Conservation (phyloP, 2,797 vertebrate genomes). For the Carduelis carduelis region DNA sequence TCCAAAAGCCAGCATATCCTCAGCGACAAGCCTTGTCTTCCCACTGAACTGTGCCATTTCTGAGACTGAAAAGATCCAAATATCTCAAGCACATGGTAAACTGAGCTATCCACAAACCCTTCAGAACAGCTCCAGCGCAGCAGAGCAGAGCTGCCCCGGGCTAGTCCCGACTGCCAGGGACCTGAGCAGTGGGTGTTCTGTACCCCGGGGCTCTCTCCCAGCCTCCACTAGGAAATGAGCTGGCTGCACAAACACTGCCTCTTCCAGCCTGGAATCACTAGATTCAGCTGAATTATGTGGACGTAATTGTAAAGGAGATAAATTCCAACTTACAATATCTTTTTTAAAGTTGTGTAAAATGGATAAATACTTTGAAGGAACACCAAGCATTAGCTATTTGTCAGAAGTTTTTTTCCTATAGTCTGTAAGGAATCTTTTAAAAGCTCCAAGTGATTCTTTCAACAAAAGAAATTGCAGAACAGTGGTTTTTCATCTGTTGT, state of each 20-base stretch:
- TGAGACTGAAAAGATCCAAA: not conserved
- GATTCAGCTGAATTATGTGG: not conserved
- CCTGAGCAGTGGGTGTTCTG: not conserved
- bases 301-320: not conserved
- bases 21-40: not conserved
- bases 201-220: fast-evolving
- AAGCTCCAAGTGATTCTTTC: not conserved
- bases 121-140: not conserved
- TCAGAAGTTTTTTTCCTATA: fast-evolving
- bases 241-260: not conserved
- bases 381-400: not conserved
- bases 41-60: not conserved
- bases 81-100: fast-evolving
- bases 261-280: not conserved
- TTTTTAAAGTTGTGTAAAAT: not conserved
- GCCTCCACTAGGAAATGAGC: not conserved
- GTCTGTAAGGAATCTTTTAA: not conserved
- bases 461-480: not conserved
- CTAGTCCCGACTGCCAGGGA: not conserved
- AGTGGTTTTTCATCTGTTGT: not conserved
- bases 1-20: not conserved
- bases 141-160: not conserved
- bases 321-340: not conserved
- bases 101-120: not conserved
- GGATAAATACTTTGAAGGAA: not conserved